Evolutionary conservation across 2,113 vertebrate species (phyloP).

Genomic region (Junco hyemalis): DNA sequence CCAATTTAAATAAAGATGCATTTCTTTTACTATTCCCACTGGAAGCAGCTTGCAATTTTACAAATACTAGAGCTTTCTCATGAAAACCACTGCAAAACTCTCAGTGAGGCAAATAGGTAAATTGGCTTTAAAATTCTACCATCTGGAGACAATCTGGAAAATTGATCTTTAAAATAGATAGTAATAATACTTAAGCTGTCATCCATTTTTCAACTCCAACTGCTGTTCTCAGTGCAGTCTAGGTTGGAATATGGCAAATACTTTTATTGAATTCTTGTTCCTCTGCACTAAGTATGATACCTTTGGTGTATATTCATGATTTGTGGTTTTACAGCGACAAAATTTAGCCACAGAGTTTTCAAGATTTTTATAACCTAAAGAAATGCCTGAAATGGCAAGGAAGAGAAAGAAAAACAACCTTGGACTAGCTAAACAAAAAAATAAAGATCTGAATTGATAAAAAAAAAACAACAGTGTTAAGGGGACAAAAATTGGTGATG

Average conservation of each 20-base stretch:
- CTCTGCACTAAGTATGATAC: background rate
- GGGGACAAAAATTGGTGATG: background rate
- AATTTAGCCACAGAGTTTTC: conserved; percentile 18
- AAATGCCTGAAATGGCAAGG: conserved; percentile 3
- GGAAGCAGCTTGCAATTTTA: background rate
- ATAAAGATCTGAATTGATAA: background rate
- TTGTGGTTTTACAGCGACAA: background rate
- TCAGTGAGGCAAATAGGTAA: conserved; percentile 44
- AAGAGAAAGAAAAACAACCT: background rate
- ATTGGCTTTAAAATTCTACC: conserved; percentile 49
- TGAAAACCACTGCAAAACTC: background rate
- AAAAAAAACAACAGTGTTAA: background rate
- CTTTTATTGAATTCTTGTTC: conserved; percentile 24
- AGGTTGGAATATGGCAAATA: conserved; percentile 27
- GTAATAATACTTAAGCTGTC: conserved; percentile 22
- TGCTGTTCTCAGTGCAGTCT: conserved; percentile 20
- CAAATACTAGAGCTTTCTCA: background rate
- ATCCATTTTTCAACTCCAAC: background rate
- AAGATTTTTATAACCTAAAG: conserved; percentile 24
- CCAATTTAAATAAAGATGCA: conserved; percentile 11
- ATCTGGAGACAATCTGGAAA: conserved; percentile 50
- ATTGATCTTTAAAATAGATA: conserved; percentile 9
- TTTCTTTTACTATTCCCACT: conserved; percentile 11
- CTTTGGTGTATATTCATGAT: conserved; percentile 1
- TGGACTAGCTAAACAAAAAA: background rate